Evolutionary conservation across 2,888 invertebrate species (phyloP), one percentile per base, ranked within the genome.

Genomic region (Scelioninae gen. 1): DNA sequence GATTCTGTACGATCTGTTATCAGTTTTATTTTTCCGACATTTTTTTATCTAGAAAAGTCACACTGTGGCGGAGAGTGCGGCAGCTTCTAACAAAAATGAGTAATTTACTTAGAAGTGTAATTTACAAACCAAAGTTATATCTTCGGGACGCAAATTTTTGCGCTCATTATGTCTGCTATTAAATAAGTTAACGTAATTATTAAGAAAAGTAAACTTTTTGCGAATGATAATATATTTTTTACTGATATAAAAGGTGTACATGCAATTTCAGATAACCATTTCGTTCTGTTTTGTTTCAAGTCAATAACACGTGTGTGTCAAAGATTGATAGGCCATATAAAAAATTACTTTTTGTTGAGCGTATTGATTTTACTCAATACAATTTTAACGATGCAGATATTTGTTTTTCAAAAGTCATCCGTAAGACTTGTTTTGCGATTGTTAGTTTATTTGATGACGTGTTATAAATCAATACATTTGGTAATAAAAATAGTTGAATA

Each of bases 281-380:
- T 11, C 40, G 49, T 13, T 55, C 16, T 56, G 71, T 45, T 74
- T 74, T 74, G 56, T 74, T 62, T 11, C 55, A 38, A 74, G 63
- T 74, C 74, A 74, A 74, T 56, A 74, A 45, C 74, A 74, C 53
- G 63, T 74, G 74, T 65, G 63, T 56, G 53, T 74, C 74, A 74
- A 74, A 74, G 74, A 74, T 74, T 72, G 72, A 72, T 72, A 72
- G 60, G 15, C 53, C 16, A 23, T 60, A 51, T 60, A 71, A 71
- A 71, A 71, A 60, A 58, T 69, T 69, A 71, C 60, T 56, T 60
- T 71, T 60, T 60, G 71, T 71, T 58, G 60, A 29, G 51, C 71
- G 60, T 51, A 71, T 71, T 60, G 71, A 69, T 60, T 60, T 51
- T 32, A 5, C 23, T n/a, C n/a, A 38, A 47, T 51, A 45, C 9